A percentile compares a stretch with the other conserved stretches of the same genome.
Evolutionary conservation across 2,113 vertebrate genomes (phyloP).

Genomic region (Hemichromis elongatus): DNA sequence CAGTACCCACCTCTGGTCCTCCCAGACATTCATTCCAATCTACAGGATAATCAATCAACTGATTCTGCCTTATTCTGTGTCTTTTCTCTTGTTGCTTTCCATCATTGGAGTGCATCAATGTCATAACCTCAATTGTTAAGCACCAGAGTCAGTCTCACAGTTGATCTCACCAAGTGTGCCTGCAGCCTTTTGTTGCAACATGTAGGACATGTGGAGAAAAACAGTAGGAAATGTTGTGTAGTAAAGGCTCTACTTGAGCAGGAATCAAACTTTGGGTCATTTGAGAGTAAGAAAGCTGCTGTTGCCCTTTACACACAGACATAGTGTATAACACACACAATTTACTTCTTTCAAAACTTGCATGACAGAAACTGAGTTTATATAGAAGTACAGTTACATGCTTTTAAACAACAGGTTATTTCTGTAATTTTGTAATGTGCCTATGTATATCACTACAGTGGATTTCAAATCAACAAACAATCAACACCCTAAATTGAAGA

Average conservation of each 20-base stretch:
- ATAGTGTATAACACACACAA: too few species aligned
- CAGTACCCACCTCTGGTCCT: background rate
- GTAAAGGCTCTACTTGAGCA: background rate
- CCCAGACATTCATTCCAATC: constrained; percentile 12
- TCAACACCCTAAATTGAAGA: background rate
- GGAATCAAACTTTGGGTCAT: background rate
- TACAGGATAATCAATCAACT: constrained; percentile 41
- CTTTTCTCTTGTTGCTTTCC: constrained; percentile 1
- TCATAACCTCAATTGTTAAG: constrained; percentile 1
- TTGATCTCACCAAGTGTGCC: background rate
- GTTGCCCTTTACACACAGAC: background rate
- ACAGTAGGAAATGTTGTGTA: background rate
- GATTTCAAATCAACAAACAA: background rate
- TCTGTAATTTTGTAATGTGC: background rate
- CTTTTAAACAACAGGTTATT: background rate
- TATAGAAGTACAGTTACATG: background rate
- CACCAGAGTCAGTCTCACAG: background rate
- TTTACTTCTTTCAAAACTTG: background rate
- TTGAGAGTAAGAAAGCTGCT: background rate
- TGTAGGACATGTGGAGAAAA: background rate
- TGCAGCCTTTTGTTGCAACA: background rate
- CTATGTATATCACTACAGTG: background rate
- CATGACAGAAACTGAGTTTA: background rate
- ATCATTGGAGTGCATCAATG: constrained; percentile 11
- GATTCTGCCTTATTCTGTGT: constrained; percentile 6